phyloP scores from a whole-genome alignment of 2,113 vertebrate species.

The Saguinus imperator region DNA sequence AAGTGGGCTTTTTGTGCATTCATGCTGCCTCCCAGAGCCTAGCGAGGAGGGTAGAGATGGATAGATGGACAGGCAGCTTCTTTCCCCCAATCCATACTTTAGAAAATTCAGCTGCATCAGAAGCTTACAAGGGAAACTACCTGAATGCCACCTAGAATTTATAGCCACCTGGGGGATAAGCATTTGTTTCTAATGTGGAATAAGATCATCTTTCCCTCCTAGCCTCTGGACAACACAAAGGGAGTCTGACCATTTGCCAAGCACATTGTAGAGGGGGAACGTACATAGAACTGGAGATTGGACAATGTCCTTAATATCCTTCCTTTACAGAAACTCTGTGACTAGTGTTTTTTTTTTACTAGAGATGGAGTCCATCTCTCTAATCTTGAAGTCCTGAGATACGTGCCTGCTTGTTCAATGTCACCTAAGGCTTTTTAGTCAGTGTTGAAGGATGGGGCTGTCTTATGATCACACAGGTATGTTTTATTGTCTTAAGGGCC shows the following conservation, averaged over 20 bases:
- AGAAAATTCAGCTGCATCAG: not conserved
- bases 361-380: not conserved
- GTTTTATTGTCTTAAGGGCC: slow-evolving; percentile 26
- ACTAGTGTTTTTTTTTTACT: not conserved
- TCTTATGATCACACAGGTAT: not conserved
- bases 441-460: not conserved
- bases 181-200: not conserved
- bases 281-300: not conserved
- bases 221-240: not conserved
- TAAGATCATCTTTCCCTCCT: not conserved
- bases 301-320: not conserved
- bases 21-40: not conserved
- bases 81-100: not conserved
- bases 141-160: not conserved
- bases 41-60: not conserved
- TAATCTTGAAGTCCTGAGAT: not conserved
- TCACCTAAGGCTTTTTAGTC: not conserved
- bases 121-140: not conserved
- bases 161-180: not conserved
- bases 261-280: not conserved
- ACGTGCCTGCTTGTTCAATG: not conserved
- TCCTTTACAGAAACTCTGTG: not conserved
- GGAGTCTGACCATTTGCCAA: not conserved
- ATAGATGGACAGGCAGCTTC: not conserved
- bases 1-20: not conserved